Base-by-base conservation (phyloP, 2,888 invertebrate species). In the Glaucopsyche alexis region DNA sequence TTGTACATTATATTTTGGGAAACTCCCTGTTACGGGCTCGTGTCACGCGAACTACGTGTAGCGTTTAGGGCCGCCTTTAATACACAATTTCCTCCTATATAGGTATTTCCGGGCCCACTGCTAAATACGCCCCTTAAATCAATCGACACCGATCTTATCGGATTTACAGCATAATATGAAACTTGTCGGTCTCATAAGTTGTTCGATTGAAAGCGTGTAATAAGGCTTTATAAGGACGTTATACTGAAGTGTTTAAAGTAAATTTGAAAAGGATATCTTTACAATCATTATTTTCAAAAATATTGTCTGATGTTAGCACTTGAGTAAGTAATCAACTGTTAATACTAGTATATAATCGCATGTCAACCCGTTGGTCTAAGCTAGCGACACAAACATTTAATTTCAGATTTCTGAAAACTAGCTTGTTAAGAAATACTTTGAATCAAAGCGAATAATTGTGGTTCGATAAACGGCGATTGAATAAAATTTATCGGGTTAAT, bases 1-100 rank as follows among this genome's bases (percentile, higher is more conserved):
- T 42, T n/a, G 65, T 40, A 42, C 40, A 66, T 66, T 40, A 66
- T 8, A 42, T 66, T 66, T 42, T 42, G 5, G n/a, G 16, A 66
- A 42, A n/a, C 42, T 66, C 42, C 40, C 40, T 4, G n/a, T 66
- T 66, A 66, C n/a, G 42, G 42, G 66, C 40, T 40, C 66, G 42
- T 47, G 73, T 72, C 77, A 77, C 76, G 77, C 77, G 40, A 77
- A 42, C 29, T 29, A 40, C 16, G 9, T 16, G 16, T 16, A 55
- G 19, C n/a, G 42, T 66, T 66, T 66, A 66, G 40, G 42, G 40
- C 42, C 66, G 66, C 66, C 42, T 66, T 66, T 42, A 66, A 42
- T 66, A 42, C 42, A n/a, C 42, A 66, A 66, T 66, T 66, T 66
- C 72, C 74, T 71, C 42, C 64, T 42, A 71, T 71, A 67, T 69